phyloP scores from a whole-genome alignment of 2,888 invertebrate genomes.

The Pseudoips prasinana region DNA sequence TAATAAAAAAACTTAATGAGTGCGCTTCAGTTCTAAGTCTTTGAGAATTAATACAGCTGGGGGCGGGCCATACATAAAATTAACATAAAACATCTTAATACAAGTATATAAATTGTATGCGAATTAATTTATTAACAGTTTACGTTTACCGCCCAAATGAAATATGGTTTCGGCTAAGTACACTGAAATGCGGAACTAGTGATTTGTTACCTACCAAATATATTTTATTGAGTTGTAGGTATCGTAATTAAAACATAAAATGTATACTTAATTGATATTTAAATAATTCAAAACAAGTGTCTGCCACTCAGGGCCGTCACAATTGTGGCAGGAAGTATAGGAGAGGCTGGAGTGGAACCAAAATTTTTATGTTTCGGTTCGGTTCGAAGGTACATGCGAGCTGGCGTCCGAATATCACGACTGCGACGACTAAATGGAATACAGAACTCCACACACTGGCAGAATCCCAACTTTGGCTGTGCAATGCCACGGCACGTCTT shows the following conservation, averaged over 20 bases:
- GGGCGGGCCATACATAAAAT: constrained; percentile 69
- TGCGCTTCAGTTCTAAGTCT: constrained; percentile 46
- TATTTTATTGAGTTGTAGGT: constrained; percentile 6
- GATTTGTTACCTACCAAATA: constrained; percentile 4
- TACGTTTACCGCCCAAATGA: constrained; percentile 49
- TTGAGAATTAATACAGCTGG: constrained; percentile 52
- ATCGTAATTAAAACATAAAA: neutral
- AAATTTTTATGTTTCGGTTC: neutral
- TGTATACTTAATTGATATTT: no score
- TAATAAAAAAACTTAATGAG: constrained; percentile 63
- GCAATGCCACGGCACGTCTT: no score
- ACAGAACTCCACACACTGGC: no score
- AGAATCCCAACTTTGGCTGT: no score
- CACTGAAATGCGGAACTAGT: constrained; percentile 17
- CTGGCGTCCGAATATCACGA: no score
- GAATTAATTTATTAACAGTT: constrained; percentile 60
- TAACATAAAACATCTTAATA: constrained; percentile 68
- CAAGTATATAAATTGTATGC: constrained; percentile 60
- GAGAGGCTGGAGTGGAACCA: no score
- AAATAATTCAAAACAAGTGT: no score
- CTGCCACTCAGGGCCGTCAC: no score
- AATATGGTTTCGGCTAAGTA: constrained; percentile 39
- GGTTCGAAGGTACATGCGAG: no score
- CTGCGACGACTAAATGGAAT: no score
- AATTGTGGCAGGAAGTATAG: no score